Evolutionary conservation across 2,113 vertebrate genomes (phyloP), one percentile per base, ranked within the genome.

Genomic region (Aegotheles bennettii): DNA sequence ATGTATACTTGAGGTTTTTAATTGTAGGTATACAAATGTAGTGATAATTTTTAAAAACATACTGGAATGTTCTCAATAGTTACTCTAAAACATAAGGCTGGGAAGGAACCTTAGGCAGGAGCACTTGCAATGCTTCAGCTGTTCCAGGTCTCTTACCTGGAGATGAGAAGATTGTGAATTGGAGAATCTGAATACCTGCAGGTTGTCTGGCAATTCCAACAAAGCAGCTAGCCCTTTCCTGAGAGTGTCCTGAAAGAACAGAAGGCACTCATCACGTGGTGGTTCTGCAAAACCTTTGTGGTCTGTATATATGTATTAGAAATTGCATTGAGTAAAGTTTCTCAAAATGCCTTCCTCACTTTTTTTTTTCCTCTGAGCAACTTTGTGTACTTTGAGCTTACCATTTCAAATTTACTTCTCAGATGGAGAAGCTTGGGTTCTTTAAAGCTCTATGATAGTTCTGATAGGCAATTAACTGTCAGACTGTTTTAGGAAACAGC

Each of bases 41-140:
- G 48, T 11, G 53, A 51, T 89, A 15, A 29, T 16, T 51, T 68
- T 63, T 19, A 38, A 73, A 89, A 92, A 16, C 11, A 6, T 19
- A 48, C 3, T 1, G 2, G 61, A 23, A 19, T 0, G 1, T 23
- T 42, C n/a, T 56, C 40, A 50, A 7, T 18, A 67, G 33, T 63
- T 71, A 75, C 3, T 93, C 56, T 87, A 50, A 80, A 90, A 29
- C 31, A 13, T 13, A 42, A 63, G 16, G 5, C 68, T 81, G 63
- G 24, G 64, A 74, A 84, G 28, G n/a, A 83, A 36, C 4, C 71
- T 70, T 1, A 17, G 11, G 10, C n/a, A n/a, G n/a, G n/a, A 61
- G 50, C 40, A 31, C 48, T 82, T 47, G 51, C 7, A n/a, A 9
- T 70, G 82, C 79, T 33, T 68, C 59, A 26, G 61, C 65, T 91